Base-by-base conservation (phyloP, 2,888 invertebrate genomes). In the Cerceris ruficornis region DNA sequence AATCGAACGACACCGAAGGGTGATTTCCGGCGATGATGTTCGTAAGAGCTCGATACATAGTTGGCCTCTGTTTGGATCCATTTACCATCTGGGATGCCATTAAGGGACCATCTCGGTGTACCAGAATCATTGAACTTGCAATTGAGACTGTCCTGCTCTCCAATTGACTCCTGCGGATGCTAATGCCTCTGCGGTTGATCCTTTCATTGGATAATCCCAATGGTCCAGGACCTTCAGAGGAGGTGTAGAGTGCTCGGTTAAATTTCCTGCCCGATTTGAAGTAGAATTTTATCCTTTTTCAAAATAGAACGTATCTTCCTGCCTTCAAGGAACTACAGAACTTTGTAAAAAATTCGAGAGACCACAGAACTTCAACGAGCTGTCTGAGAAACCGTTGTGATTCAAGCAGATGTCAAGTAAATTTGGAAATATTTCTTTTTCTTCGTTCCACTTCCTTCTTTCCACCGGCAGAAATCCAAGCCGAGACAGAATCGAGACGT, bases 51-150 rank as follows among this genome's bases (percentile, higher is more conserved):
- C 39, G 67, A 62, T 49, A 50, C 55, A 28, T 69, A 80, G 86
- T 86, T 88, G 80, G 75, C 75, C 65, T 65, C 80, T 81, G 79
- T 87, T 89, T 87, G 81, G 73, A 82, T 66, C 83, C 82, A 80
- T 86, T 87, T 86, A 74, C 71, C 70, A 67, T 78, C 80, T 68
- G 71, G 46, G 59, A 55, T 64, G 64, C 82, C 77, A 81, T 87
- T 85, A 83, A 81, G 69, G 28, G 68, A 65, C 55, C 52, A 69
- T 52, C 54, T 77, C 78, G 78, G 77, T 78, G 71, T 77, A 68
- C 77, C 78, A 77, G 77, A 78, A 78, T 78, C 70, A 71, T 70
- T 71, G 78, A 72, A 80, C 75, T 81, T 75, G 74, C 79, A 66
- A 82, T 69, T 75, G 80, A 70, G 74, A 80, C 62, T 69, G 52